Evolutionary conservation across 1,140 invertebrate genomes (phyloP), one percentile per base, ranked within the genome.

Genomic region (Akabosia matsudoensis): DNA sequence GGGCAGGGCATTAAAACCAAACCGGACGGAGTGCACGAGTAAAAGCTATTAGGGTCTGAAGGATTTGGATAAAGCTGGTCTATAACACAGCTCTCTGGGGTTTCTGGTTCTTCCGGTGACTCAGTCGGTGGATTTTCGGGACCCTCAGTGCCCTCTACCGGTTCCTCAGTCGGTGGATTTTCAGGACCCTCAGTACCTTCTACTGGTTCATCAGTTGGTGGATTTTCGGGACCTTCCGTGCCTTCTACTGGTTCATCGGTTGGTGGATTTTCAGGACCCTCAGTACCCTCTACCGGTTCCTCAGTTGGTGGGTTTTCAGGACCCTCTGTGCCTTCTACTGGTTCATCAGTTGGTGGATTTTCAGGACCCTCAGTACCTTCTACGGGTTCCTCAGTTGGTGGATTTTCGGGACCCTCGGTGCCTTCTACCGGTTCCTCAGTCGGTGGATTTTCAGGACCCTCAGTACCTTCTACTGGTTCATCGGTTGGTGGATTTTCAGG

Each of bases 1-100:
- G 87, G 86, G 78, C 90, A 90, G 4, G 72, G 10, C 80, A 85
- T 85, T 14, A 85, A 81, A 33, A 88, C 80, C 1, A 88, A 82
- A 81, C 74, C 30, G 79, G 81, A 33, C 73, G 78, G 34, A 18
- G 45, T 67, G 73, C 82, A 83, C 13, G 81, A 76, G 73, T 74
- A 76, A 56, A 82, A 83, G 3, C n/a, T 75, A n/a, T 3, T 26
- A 33, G 82, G 83, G 33, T 82, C 75, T 2, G 74, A 51, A 4
- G 81, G 77, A 54, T 83, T 78, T 26, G 82, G 82, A 14, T 54
- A 10, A 7, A 45, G 37, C 37, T 45, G 7, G 18, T 45, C 37
- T 7, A 45, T 45, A 45, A 45, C 37, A 18, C 37, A 45, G 18
- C 18, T 18, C 37, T 7, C 18, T 45, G 37, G 37, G 7, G 37